Base-by-base conservation (phyloP, 2,113 vertebrate species). In the Heloderma charlesbogerti region DNA sequence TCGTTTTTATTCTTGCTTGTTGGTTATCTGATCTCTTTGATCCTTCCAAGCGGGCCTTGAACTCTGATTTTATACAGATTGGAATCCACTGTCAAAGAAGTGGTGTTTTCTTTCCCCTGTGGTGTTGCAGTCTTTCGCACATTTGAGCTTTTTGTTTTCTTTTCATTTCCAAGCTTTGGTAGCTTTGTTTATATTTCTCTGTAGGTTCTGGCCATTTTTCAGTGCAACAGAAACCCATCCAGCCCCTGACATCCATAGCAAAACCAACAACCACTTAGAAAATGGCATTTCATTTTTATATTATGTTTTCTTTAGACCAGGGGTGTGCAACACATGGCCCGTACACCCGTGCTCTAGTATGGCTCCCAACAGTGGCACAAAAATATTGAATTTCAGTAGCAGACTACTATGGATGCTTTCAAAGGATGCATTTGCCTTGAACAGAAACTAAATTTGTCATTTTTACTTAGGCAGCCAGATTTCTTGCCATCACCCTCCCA, bases 61-160 rank as follows among this genome's bases (percentile, higher is more conserved):
- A 95, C 86, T 94, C 93, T 34, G 18, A 86, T 95, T 94, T 96
- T 94, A 94, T 95, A 96, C 93, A 96, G 91, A 95, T 94, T 91
- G 90, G 84, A 95, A 97, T 90, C 83, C 86, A 93, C 31, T 7
- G 0, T 90, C 12, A 77, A 93, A 82, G 95, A 94, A 9, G n/a
- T 78, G 75, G 10, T 83, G 91, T 83, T 94, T 95, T 90, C 34
- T 91, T 95, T 89, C 71, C n/a, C 89, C 69, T 75, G 60, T 89
- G 71, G 81, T 91, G 95, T 96, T 93, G 34, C 79, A 88, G 89
- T 75, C 78, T 94, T 93, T 91, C 92, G 34, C 71, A 95, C 89
- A n/a, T 89, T 94, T 83, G 90, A 94, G 54, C 85, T 82, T 91
- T n/a, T 88, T 95, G 84, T 92, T 91, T 34, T 86, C 94, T 88